Evolutionary conservation across 2,113 vertebrate genomes (phyloP), one percentile per base, ranked within the genome.

Genomic region (Bubalus kerabau): DNA sequence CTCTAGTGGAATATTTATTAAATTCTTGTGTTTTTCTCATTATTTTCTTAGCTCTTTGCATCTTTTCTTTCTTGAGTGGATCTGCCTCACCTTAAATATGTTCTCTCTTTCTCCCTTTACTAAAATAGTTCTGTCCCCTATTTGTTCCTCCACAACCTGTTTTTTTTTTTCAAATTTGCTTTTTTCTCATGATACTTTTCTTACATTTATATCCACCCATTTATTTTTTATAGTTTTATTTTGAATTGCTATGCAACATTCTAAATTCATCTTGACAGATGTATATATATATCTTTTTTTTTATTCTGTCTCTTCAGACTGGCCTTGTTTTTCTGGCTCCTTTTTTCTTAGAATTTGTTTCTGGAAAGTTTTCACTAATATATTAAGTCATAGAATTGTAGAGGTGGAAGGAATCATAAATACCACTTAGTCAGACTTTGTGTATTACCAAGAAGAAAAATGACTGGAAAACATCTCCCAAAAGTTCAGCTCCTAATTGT

Each of bases 301-400:
- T 67, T 76, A 81, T 87, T 43, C 86, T 93, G 15, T 90, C n/a
- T 56, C 40, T 87, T 94, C 21, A 74, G 46, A 46, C 52, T 64
- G 11, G 21, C 43, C 81, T 26, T 96, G 36, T 83, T 94, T 94
- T 94, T 91, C 59, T 85, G 30, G 30, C 74, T 86, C 28, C 21
- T 28, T 84, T 93, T 32, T 81, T 32, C 36, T 83, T 80, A 48
- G 36, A 40, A 67, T 43, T 26, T 93, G 10, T 62, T 96, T 96
- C 92, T 90, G 56, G 26, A 40, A 90, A 78, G 17, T 60, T 90
- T 84, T 13, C 80, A 84, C n/a, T 26, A 43, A 74, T 59, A 93
- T 52, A 96, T 97, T 40, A 95, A 97, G 57, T 74, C 74, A 94
- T 94, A 90, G 89, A 90, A 71, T 67, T 43, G 11, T 62, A 56